phyloP scores from a whole-genome alignment of 64 coral and sea anemone species.

The Astreopora myriophthalma region DNA sequence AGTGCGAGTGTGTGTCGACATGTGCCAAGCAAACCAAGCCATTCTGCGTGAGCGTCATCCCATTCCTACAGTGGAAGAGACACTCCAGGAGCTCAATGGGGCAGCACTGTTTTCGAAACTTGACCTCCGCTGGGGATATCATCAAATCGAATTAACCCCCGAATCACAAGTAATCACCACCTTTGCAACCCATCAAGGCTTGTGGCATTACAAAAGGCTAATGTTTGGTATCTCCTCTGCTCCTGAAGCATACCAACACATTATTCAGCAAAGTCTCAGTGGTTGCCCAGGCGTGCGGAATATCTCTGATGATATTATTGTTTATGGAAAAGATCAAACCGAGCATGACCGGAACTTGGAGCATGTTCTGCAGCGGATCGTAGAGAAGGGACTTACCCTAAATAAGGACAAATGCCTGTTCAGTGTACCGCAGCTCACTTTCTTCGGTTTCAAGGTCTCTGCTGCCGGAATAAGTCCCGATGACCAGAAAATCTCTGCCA shows the following conservation, averaged over 20 bases:
- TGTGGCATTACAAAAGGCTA: conserved; percentile 33
- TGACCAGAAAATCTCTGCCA: neutral
- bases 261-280: conserved; percentile 1
- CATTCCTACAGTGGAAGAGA: conserved; percentile 42
- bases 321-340: neutral
- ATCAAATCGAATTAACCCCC: neutral
- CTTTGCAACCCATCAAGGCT: conserved; percentile 7
- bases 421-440: conserved; percentile 44
- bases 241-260: conserved; percentile 1
- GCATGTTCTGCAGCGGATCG: neutral
- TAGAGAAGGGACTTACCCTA: neutral
- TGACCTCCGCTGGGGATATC: neutral
- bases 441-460: conserved; percentile 17
- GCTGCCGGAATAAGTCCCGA: neutral
- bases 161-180: conserved; percentile 17
- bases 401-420: conserved; percentile 29
- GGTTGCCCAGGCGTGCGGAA: neutral
- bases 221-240: conserved; percentile 9
- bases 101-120: conserved; percentile 31
- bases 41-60: neutral
- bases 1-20: conserved; percentile 9
- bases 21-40: neutral
- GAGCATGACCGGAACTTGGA: neutral
- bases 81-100: neutral
- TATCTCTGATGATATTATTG: conserved; percentile 24